phyloP scores from a whole-genome alignment of 1,140 invertebrate genomes.

The Drosophila triauraria region DNA sequence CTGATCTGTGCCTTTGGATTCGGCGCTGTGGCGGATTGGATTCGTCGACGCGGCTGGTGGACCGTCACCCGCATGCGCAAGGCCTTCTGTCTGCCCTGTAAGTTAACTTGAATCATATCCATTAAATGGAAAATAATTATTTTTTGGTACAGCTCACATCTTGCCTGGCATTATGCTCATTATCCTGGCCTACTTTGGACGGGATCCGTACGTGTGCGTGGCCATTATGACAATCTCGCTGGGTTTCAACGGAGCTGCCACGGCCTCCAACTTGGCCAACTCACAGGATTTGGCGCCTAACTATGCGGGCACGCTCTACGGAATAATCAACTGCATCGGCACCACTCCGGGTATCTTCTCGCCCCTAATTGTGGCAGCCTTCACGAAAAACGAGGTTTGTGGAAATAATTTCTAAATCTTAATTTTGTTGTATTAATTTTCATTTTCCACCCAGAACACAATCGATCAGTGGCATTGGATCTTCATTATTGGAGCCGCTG shows the following conservation, averaged over 20 bases:
- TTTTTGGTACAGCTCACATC: slow-evolving; percentile 87
- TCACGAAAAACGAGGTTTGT: slow-evolving; percentile 88
- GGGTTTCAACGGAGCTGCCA: slow-evolving; percentile 93
- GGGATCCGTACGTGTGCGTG: slow-evolving; percentile 88
- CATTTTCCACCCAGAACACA: slow-evolving; percentile 87
- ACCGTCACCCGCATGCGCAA: slow-evolving; percentile 89
- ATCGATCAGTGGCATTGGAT: slow-evolving; percentile 91
- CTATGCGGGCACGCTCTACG: slow-evolving; percentile 91
- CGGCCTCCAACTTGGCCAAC: slow-evolving; percentile 93
- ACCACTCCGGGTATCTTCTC: slow-evolving; percentile 91
- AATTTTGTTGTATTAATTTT: not conserved
- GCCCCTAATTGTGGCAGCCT: slow-evolving; percentile 89
- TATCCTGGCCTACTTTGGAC: slow-evolving; percentile 88
- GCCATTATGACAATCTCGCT: slow-evolving; percentile 90
- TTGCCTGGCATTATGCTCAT: slow-evolving; percentile 89
- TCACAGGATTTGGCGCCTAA: slow-evolving; percentile 90
- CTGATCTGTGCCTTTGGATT: slow-evolving; percentile 88
- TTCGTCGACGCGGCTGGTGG: slow-evolving; percentile 87
- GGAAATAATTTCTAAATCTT: slow-evolving; percentile 47
- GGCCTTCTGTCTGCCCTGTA: slow-evolving; percentile 90
- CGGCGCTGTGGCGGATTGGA: slow-evolving; percentile 88
- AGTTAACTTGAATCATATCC: slow-evolving; percentile 64
- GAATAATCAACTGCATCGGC: slow-evolving; percentile 90
- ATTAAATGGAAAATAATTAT: not conserved
- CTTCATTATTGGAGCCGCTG: slow-evolving; percentile 90